These are phyloP conservation scores for Microctenopoma steveboyesi DNA, from an alignment of 2,797 vertebrate genomes.

Conservation along the genomic window DNA sequence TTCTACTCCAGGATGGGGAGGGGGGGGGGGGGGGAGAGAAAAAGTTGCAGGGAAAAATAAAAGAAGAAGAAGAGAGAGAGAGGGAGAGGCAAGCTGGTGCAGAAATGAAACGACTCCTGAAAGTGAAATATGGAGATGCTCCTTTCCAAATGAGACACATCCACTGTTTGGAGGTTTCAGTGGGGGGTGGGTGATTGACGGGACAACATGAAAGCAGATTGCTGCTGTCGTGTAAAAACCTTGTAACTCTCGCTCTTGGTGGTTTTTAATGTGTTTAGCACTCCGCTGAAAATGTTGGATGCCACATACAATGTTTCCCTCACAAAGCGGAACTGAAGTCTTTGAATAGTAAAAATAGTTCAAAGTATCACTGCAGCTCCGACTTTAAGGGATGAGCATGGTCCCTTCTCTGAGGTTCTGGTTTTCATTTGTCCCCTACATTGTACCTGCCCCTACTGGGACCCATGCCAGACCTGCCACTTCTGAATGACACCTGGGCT, in stretches of 20 bases:
- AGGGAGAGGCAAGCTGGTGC: constrained; percentile 39
- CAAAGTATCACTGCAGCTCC: too few relatives aligned
- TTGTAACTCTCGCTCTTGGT: constrained; percentile 36
- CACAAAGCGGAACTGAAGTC: background rate
- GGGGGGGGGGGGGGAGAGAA: constrained; percentile 14
- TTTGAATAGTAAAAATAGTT: background rate
- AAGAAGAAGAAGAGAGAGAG: constrained; percentile 24
- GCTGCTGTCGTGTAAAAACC: constrained; percentile 56
- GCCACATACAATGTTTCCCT: constrained; percentile 2
- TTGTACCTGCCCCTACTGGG: too few relatives aligned
- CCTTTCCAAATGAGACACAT: constrained; percentile 71
- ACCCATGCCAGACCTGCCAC: too few relatives aligned
- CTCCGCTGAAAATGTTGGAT: constrained; percentile 9
- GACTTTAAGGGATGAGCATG: too few relatives aligned
- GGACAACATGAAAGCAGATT: constrained; percentile 67
- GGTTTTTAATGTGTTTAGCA: constrained; percentile 35
- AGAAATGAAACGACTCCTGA: constrained; percentile 70
- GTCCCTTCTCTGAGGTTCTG: too few relatives aligned
- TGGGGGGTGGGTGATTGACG: constrained; percentile 67
- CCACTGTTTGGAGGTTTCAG: constrained; percentile 52
- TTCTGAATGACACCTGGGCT: too few relatives aligned
- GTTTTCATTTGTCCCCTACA: too few relatives aligned
- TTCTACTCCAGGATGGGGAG: constrained; percentile 65
- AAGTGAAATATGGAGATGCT: constrained; percentile 69
- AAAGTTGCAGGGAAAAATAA: constrained; percentile 57